Conservation (phyloP, 92 coral and sea anemone genomes). For the Heteractis magnifica region DNA sequence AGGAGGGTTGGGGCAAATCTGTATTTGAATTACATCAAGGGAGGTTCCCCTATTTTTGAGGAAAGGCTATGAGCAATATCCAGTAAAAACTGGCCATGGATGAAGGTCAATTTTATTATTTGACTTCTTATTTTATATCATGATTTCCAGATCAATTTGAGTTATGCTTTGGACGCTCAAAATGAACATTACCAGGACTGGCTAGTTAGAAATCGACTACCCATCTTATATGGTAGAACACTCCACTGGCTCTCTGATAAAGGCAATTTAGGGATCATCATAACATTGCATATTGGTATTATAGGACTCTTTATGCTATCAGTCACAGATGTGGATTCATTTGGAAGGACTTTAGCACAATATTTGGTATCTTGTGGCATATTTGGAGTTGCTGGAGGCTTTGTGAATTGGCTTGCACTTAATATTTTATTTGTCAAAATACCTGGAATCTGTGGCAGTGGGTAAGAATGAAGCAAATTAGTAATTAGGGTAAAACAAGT, state of each 20-base stretch:
- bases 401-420: constrained; percentile 66
- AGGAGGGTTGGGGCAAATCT: too few relatives aligned
- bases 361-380: constrained; percentile 79
- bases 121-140: neutral
- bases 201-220: constrained; percentile 63
- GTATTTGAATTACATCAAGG: too few relatives aligned
- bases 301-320: constrained; percentile 66
- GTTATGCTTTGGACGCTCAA: constrained; percentile 25
- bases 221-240: constrained; percentile 51
- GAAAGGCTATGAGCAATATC: neutral
- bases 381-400: constrained; percentile 76
- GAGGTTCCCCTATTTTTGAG: neutral
- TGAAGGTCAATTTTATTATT: neutral
- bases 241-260: constrained; percentile 58
- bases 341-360: constrained; percentile 52
- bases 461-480: constrained; percentile 44
- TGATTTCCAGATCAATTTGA: constrained; percentile 57
- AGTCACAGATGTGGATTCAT: constrained; percentile 26
- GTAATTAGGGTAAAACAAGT: neutral
- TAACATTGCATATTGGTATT: constrained; percentile 59
- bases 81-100: neutral
- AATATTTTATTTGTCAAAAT: constrained; percentile 52
- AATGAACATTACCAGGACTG: constrained; percentile 53
- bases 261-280: constrained; percentile 58
- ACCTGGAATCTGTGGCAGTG: constrained; percentile 70